Conservation (phyloP, 2,888 invertebrate genomes). For the Ernsta delagoae region DNA sequence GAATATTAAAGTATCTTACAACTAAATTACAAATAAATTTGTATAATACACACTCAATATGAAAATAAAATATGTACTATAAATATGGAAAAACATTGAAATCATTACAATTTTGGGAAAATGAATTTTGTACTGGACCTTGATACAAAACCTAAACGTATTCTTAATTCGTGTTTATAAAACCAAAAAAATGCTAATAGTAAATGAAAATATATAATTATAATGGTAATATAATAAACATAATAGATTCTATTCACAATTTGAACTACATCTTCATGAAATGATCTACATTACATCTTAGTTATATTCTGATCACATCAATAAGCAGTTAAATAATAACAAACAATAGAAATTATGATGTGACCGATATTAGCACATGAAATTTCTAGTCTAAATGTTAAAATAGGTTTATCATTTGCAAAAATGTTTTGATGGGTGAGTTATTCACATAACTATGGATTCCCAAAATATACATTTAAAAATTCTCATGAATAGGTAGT, state of each 20-base stretch:
- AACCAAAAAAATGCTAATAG: too few species aligned
- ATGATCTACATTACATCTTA: background rate
- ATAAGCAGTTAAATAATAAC: background rate
- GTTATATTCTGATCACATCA: background rate
- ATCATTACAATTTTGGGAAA: background rate
- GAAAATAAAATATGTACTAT: constrained; percentile 2
- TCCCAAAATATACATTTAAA: background rate
- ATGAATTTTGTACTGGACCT: background rate
- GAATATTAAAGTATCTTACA: constrained; percentile 53
- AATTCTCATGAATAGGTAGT: too few species aligned
- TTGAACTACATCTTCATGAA: background rate
- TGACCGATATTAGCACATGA: background rate
- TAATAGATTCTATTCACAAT: background rate
- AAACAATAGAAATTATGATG: background rate
- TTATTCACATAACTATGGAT: background rate
- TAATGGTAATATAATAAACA: background rate
- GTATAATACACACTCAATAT: constrained; percentile 49
- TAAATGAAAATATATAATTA: background rate
- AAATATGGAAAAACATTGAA: constrained; percentile 21
- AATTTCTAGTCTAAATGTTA: background rate
- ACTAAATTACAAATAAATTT: constrained; percentile 51
- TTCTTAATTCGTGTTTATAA: too few species aligned
- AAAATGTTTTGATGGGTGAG: background rate
- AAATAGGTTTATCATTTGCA: background rate
- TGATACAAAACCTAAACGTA: background rate